These are phyloP conservation scores for Exocentrus adspersus DNA, from an alignment of 2,888 invertebrate species.

Conservation along the genomic window DNA sequence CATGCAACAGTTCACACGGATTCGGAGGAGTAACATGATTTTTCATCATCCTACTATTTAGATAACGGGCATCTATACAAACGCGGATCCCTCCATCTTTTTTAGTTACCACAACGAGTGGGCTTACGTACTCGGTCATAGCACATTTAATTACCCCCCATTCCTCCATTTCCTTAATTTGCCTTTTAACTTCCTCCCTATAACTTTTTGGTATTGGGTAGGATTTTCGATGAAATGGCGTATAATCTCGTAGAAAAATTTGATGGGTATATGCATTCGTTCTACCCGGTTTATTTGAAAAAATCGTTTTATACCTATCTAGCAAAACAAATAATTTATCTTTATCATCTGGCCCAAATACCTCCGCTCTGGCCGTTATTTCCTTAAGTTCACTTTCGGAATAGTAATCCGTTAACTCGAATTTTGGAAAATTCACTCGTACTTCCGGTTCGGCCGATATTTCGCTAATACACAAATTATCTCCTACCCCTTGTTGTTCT, in stretches of 20 bases:
- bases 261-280: slow-evolving; percentile 6
- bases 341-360: background rate
- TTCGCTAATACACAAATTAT: background rate
- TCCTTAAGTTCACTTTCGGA: background rate
- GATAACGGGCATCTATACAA: slow-evolving; percentile 35
- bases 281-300: slow-evolving; percentile 21
- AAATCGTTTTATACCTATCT: background rate
- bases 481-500: background rate
- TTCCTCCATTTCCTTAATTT: slow-evolving; percentile 29
- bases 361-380: background rate
- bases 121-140: slow-evolving; percentile 27
- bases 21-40: slow-evolving; percentile 35
- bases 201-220: slow-evolving; percentile 27
- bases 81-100: slow-evolving; percentile 32
- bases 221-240: slow-evolving; percentile 19
- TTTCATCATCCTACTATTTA: slow-evolving; percentile 29
- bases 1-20: slow-evolving; percentile 17
- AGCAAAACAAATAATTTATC: slow-evolving; percentile 11
- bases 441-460: background rate
- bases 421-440: background rate
- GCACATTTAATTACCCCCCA: slow-evolving; percentile 25
- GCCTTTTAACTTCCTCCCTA: slow-evolving; percentile 9
- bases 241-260: slow-evolving; percentile 17
- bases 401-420: background rate
- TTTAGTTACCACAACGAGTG: slow-evolving; percentile 34